Evolutionary conservation across 2,797 vertebrate species (phyloP).

Genomic region (Brotula barbata): DNA sequence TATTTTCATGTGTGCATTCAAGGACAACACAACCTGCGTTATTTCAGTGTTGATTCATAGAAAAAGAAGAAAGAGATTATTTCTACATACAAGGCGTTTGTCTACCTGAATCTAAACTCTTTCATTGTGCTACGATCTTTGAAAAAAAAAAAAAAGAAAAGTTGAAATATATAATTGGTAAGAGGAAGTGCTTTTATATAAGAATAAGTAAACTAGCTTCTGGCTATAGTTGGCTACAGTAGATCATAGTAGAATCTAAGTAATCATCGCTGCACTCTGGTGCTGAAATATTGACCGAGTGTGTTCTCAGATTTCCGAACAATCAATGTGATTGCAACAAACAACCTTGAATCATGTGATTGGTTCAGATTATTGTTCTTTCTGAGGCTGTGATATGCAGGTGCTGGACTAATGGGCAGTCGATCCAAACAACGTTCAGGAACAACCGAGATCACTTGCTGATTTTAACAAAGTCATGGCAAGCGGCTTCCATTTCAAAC

Average conservation of each 20-base stretch:
- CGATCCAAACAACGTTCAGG: slow-evolving; percentile 6
- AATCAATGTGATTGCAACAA: slow-evolving; percentile 29
- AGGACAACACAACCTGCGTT: slow-evolving; percentile 32
- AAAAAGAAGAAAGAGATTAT: slow-evolving; percentile 68
- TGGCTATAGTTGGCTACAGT: slow-evolving; percentile 77
- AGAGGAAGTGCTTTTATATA: slow-evolving; percentile 78
- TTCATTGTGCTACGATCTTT: slow-evolving; percentile 84
- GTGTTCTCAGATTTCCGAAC: slow-evolving; percentile 15
- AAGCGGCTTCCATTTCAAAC: no score
- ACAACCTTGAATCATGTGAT: slow-evolving; percentile 6
- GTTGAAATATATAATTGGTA: slow-evolving; percentile 75
- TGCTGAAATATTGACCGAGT: slow-evolving; percentile 68
- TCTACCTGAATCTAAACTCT: slow-evolving; percentile 85
- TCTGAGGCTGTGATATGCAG: slow-evolving; percentile 7
- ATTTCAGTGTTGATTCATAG: slow-evolving; percentile 51
- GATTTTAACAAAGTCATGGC: slow-evolving; percentile 10
- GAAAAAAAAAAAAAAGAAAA: slow-evolving; percentile 69
- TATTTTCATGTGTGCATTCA: slow-evolving; percentile 34
- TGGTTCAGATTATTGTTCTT: slow-evolving; percentile 8
- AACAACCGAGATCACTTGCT: not conserved
- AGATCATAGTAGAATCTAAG: slow-evolving; percentile 74
- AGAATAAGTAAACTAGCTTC: slow-evolving; percentile 76
- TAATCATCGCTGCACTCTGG: slow-evolving; percentile 66
- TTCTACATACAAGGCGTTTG: slow-evolving; percentile 79
- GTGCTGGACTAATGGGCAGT: slow-evolving; percentile 16